phyloP scores from a whole-genome alignment of 2,113 vertebrate species.

The Brachypodius melanocephalos region DNA sequence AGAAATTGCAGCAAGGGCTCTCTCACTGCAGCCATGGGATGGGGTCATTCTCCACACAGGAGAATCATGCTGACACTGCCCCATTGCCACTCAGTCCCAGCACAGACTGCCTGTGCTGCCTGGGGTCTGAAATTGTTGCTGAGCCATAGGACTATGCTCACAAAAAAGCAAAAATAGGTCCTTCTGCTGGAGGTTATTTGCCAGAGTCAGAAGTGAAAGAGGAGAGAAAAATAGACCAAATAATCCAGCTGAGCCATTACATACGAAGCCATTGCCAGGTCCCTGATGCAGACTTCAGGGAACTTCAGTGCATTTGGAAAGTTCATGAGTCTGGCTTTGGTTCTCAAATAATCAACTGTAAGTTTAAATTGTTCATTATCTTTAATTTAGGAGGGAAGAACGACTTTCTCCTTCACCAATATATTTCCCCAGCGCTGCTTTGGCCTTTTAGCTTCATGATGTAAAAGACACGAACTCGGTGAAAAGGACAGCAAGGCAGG shows the following conservation, averaged over 20 bases:
- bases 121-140: background rate
- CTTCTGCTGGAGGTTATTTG: background rate
- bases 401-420: background rate
- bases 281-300: background rate
- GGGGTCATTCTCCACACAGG: background rate
- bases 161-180: background rate
- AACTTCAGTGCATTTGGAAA: background rate
- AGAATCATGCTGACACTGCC: no score
- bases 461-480: slow-evolving; percentile 11
- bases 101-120: accelerated
- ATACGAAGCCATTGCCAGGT: background rate
- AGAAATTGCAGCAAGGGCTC: background rate
- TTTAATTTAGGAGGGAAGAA: slow-evolving; percentile 59
- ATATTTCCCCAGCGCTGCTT: slow-evolving; percentile 36
- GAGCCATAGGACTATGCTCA: background rate
- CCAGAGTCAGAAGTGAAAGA: background rate
- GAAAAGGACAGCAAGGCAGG: slow-evolving; percentile 25
- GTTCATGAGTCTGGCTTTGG: slow-evolving; percentile 26
- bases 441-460: slow-evolving; percentile 22
- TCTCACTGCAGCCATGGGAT: background rate
- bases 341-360: background rate
- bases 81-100: background rate
- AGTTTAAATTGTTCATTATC: slow-evolving; percentile 33
- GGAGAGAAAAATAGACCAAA: background rate
- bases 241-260: background rate